These are phyloP conservation scores for Yponomeuta cagnagella DNA, from an alignment of 2,888 invertebrate genomes.

Conservation along the genomic window DNA sequence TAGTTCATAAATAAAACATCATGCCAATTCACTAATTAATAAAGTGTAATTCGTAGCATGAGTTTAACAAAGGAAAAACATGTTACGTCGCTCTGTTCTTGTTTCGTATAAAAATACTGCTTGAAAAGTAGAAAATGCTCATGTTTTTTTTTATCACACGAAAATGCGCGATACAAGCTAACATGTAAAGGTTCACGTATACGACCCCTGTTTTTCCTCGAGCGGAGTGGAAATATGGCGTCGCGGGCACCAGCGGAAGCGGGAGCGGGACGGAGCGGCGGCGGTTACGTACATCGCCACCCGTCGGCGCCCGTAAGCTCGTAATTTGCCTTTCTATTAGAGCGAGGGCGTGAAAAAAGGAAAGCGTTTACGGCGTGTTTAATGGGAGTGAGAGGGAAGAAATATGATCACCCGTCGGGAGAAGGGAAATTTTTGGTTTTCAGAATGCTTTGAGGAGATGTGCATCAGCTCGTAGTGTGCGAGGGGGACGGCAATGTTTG, in stretches of 20 bases:
- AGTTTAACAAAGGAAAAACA: too few species aligned
- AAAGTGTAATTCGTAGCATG: too few species aligned
- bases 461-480: conserved; percentile 64
- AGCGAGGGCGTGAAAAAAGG: conserved; percentile 76
- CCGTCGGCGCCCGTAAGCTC: conserved; percentile 76
- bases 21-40: too few species aligned
- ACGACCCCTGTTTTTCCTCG: conserved; percentile 58
- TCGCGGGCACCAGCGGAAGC: conserved; percentile 32
- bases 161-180: conserved; percentile 41
- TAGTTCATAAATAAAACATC: background rate
- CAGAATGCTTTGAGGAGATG: conserved; percentile 72
- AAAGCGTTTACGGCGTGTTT: conserved; percentile 76
- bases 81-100: background rate
- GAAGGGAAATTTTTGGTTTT: conserved; percentile 74
- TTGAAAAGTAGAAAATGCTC: background rate
- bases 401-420: conserved; percentile 71
- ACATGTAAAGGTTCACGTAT: conserved; percentile 65
- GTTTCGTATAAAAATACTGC: background rate
- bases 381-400: conserved; percentile 75
- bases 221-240: conserved; percentile 49
- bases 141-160: conserved; percentile 22
- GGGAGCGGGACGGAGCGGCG: conserved; percentile 56
- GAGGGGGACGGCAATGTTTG: conserved; percentile 60
- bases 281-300: conserved; percentile 74
- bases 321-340: conserved; percentile 77